Evolutionary conservation across 2,113 vertebrate species (phyloP), one percentile per base, ranked within the genome.

Genomic region (Spilogale gracilis): DNA sequence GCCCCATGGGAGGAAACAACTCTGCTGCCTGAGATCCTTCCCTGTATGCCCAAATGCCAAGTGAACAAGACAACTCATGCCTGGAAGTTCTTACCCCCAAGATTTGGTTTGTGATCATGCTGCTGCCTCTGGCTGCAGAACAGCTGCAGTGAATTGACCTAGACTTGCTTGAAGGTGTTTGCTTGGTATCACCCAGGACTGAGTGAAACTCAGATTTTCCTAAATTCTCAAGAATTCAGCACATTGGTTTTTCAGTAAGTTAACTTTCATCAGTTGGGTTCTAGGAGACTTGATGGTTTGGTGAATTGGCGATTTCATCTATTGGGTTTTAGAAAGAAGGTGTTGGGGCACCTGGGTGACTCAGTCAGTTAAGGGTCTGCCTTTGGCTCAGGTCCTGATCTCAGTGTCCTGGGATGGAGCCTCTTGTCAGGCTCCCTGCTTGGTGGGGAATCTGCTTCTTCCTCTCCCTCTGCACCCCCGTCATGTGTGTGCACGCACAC

Each of bases 191-290:
- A 90, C 25, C 10, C 27, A 54, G 58, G 52, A 85, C 50, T 79
- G 71, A 38, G 16, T 14, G 21, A 60, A 91, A 79, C 63, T 84
- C 50, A 79, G 50, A 67, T 43, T 30, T 50, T 32, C 73, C 65
- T 52, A 79, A 60, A 69, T 95, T 32, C 32, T 91, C 38, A 91
- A 85, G 60, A 85, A 85, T 69, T 91, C 50, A 91, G 61, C 52
- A 85, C 21, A 5, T 73, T 81, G 54, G 69, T 71, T 86, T 92
- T 92, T 61, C 27, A 71, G 61, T 14, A 87, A 95, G n/a, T 87
- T 73, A 63, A 45, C 32, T 92, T 87, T 95, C 23, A 14, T 89
- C 21, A 60, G 7, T 88, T 88, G 52, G 85, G 63, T 81, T 94
- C 43, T 81, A 60, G 30, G 61, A 86, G 43, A 71, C 14, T 71